Evolutionary conservation across 2,797 vertebrate species (phyloP).

Genomic region (Aulostomus chinensis): DNA sequence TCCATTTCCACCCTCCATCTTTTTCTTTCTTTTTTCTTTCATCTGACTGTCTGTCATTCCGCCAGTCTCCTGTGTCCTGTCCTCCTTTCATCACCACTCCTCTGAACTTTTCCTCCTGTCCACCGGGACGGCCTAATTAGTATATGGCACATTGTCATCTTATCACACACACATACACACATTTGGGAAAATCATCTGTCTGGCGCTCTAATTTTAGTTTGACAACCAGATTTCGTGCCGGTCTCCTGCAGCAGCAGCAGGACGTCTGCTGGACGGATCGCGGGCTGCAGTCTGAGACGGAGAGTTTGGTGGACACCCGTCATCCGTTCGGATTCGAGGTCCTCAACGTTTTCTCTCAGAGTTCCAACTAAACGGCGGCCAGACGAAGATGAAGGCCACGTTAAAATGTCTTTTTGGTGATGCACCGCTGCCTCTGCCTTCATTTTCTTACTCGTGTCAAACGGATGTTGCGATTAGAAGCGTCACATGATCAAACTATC

Average conservation of each 20-base stretch:
- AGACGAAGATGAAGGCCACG: no score
- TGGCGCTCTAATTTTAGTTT: slow-evolving; percentile 66
- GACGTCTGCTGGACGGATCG: slow-evolving; percentile 38
- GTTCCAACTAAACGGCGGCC: no score
- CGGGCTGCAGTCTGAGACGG: slow-evolving; percentile 27
- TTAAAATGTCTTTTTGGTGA: no score
- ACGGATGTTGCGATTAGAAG: no score
- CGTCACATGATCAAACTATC: no score
- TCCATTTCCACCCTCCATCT: background rate
- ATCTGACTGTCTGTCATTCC: slow-evolving; percentile 37
- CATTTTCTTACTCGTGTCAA: no score
- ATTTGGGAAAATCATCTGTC: slow-evolving; percentile 52
- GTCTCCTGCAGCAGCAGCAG: slow-evolving; percentile 31
- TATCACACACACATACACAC: slow-evolving; percentile 49
- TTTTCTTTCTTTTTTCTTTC: background rate
- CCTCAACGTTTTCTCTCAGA: no score
- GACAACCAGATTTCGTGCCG: slow-evolving; percentile 54
- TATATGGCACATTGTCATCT: slow-evolving; percentile 64
- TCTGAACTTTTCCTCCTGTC: slow-evolving; percentile 44
- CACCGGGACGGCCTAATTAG: slow-evolving; percentile 68
- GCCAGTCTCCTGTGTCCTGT: slow-evolving; percentile 62
- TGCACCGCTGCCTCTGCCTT: no score
- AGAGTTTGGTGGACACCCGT: no score
- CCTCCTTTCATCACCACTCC: slow-evolving; percentile 60
- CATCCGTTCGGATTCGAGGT: no score